Base-by-base conservation (phyloP, 1,140 invertebrate genomes). In the Pseudomyrmex sp. region DNA sequence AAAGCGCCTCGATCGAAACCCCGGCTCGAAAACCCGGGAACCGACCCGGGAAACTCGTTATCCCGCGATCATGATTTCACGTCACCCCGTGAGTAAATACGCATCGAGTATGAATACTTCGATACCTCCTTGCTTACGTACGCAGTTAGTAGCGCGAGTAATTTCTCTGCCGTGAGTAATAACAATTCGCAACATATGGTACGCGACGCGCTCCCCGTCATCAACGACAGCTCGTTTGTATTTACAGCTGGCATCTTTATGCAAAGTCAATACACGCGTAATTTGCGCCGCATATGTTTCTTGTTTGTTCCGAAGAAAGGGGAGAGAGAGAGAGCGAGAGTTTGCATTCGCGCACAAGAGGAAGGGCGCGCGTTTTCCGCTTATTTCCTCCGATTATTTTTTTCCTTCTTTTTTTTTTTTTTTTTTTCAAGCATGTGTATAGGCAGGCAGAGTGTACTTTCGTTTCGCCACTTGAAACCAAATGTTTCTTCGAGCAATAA, bases 401-500 rank as follows among this genome's bases (percentile, higher is more conserved):
- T 46, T 20, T 44, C 44, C 56, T 52, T 63, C 18, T 4, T 35
- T 5, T 26, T 26, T 26, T 4, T 35, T 5, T 26, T 26, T 26
- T 26, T 26, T 26, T 56, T 46, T 7, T 20, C 44, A 61, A 75
- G 20, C 48, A 63, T 63, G 48, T 7, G 35, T 35, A 35, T 35
- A 35, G 35, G 35, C 35, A 35, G n/a, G n/a, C n/a, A n/a, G n/a
- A n/a, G 35, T 35, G 5, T 35, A 35, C 68, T 73, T 46, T 35
- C 59, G 48, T 66, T 54, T 48, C 48, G 13, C 35, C 48, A 82
- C 58, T 63, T 54, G 59, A 73, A 75, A 63, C 50, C 69, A 75
- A 82, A 82, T 75, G 61, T 75, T 82, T 82, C 72, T 75, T 75
- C 70, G 61, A 61, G 66, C 66, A 80, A 80, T 80, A 80, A 72